Percentiles rank a stretch among this genome's conserved stretches.
Conservation (phyloP, 37 sponge, comb jelly and placozoan species). For the Lycopodina hypogea region DNA sequence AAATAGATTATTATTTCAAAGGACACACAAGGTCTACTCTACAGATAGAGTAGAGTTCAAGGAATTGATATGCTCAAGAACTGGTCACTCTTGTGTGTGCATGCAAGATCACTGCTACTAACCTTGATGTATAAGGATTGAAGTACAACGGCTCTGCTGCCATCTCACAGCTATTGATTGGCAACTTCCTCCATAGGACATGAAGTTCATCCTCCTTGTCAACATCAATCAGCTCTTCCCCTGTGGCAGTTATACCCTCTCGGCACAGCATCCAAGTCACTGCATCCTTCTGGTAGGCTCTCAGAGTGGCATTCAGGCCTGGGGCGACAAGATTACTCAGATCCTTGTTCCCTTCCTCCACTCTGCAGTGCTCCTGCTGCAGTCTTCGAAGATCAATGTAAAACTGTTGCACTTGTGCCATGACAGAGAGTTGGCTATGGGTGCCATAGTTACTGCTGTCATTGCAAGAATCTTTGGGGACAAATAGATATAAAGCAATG, state of each 20-base stretch:
- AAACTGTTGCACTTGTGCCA: conserved; percentile 9
- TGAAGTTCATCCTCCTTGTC: conserved; percentile 8
- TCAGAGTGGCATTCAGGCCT: conserved; percentile 34
- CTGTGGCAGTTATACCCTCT: conserved; percentile 13
- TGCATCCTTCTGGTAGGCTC: conserved; percentile 65
- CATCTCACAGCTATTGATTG: neutral
- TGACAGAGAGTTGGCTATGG: neutral
- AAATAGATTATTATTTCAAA: too few relatives aligned
- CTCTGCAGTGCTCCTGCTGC: neutral
- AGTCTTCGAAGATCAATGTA: neutral
- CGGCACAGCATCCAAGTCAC: conserved; percentile 77
- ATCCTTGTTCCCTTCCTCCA: neutral
- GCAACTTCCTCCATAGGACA: conserved; percentile 31
- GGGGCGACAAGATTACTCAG: neutral
- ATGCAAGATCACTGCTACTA: neutral
- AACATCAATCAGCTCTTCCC: neutral
- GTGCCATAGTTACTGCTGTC: neutral
- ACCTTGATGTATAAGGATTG: conserved; percentile 57
- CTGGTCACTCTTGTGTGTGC: too few relatives aligned
- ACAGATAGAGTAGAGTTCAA: too few relatives aligned
- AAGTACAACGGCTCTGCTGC: conserved; percentile 18
- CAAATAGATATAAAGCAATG: neutral
- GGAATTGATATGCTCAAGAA: too few relatives aligned
- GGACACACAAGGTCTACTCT: neutral
- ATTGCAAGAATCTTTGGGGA: neutral